A percentile compares a stretch with the other conserved stretches of the same genome.
Conservation (phyloP, 2,888 invertebrate genomes). For the Tenthredo amoena region DNA sequence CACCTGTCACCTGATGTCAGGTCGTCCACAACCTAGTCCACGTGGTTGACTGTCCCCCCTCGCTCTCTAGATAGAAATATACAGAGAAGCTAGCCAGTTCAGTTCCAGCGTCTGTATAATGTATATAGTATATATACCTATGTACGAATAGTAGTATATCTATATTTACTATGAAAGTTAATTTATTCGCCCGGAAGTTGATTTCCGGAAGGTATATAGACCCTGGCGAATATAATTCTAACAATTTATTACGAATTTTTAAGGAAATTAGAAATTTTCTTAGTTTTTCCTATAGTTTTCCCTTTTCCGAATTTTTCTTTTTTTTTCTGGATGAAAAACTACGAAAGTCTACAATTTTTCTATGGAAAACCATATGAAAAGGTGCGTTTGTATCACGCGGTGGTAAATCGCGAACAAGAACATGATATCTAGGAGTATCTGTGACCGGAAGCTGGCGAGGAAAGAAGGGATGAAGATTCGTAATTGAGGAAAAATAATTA, state of each 20-base stretch:
- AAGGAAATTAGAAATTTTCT: not conserved
- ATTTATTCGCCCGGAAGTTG: not conserved
- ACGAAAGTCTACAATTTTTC: too few species aligned
- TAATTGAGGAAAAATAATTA: not conserved
- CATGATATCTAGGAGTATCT: not conserved
- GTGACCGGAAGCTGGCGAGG: not conserved
- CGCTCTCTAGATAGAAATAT: not conserved
- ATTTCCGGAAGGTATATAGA: not conserved
- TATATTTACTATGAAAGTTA: not conserved
- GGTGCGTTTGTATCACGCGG: too few species aligned
- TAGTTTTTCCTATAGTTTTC: not conserved
- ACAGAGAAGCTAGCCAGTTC: not conserved
- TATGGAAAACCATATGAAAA: too few species aligned
- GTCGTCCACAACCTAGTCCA: constrained; percentile 9
- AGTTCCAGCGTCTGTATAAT: not conserved
- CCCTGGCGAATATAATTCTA: too few species aligned
- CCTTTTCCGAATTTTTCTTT: too few species aligned
- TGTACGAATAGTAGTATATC: not conserved
- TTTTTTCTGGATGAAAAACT: too few species aligned
- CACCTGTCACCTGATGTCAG: constrained; percentile 51
- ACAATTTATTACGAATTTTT: too few species aligned
- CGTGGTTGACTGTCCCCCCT: constrained; percentile 1
- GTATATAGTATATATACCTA: not conserved
- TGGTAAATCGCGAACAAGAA: not conserved
- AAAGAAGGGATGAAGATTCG: not conserved